These are phyloP conservation scores for Idaea biselata DNA, from an alignment of 2,888 invertebrate species.

Conservation along the genomic window DNA sequence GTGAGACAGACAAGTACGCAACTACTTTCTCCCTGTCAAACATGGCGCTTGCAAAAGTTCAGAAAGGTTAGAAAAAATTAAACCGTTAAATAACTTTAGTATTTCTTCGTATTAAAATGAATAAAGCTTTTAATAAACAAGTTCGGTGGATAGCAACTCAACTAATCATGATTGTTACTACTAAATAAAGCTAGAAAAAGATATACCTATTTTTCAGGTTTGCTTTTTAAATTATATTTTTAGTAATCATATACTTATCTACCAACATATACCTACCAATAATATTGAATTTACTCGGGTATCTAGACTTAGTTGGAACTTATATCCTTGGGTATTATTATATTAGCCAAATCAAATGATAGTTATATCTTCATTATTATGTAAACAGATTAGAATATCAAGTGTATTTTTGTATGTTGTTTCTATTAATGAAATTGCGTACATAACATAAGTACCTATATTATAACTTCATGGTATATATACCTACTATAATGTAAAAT, in stretches of 20 bases:
- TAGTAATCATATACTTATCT: neutral
- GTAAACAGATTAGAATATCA: slow-evolving; percentile 12
- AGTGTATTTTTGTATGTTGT: slow-evolving; percentile 64
- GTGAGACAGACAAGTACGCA: too few species aligned
- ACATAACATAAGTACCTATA: neutral
- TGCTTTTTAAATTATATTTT: neutral
- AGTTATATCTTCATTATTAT: slow-evolving; percentile 12
- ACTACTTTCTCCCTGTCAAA: too few species aligned
- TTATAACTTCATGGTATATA: neutral
- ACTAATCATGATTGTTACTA: too few species aligned
- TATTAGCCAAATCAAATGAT: slow-evolving; percentile 24
- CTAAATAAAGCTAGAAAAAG: too few species aligned
- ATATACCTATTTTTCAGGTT: neutral
- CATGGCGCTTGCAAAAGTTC: too few species aligned
- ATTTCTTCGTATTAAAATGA: too few species aligned
- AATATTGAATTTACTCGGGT: neutral
- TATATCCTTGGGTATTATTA: slow-evolving; percentile 9
- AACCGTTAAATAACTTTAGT: too few species aligned
- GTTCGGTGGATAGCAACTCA: too few species aligned
- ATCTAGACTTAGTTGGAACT: neutral
- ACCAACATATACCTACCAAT: neutral
- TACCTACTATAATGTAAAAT: too few species aligned
- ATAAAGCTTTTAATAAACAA: too few species aligned
- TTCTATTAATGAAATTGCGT: slow-evolving; percentile 21
- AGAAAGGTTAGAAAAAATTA: too few species aligned